Base-by-base conservation (phyloP, 2,113 vertebrate genomes). In the Pygoscelis adeliae region DNA sequence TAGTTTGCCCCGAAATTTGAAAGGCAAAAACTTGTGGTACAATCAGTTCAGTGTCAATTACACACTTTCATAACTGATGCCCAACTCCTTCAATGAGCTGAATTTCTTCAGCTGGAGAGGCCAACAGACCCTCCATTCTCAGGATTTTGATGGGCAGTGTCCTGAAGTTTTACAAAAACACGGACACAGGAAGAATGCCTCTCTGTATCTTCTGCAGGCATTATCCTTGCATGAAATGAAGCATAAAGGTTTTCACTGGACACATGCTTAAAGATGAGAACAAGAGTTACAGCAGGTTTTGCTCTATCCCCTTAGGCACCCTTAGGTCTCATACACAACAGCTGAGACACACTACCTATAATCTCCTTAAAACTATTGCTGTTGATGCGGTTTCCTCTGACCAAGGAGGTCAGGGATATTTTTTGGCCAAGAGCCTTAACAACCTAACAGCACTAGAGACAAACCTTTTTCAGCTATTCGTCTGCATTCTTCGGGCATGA, bases 401-500 rank as follows among this genome's bases (percentile, higher is more conserved):
- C 49, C 89, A 83, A 25, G 46, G 63, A 95, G 91, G 84, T 95
- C 94, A 96, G 63, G 67, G 87, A 62, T 80, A 76, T 56, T 86
- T 94, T 96, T 88, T 90, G 90, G 87, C 94, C 89, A 89, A 72
- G 73, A 95, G 89, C 77, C 46, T 93, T 93, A 93, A 52, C 62
- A 91, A 87, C 92, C 83, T 52, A 62, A 73, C 53, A 95, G 87
- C 34, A 89, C 49, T 91, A 87, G 73, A 96, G 77, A 91, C 83
- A 87, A 97, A 97, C 93, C 91, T 96, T 94, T 96, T 95, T 80
- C 78, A 95, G 94, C 53, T 85, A 95, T 96, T 96, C 0, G 23
- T 95, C 94, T 96, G 89, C 95, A 97, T 97, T 97, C 93, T 87
- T 96, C 1, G 1, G 53, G 53, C 70, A 91, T 96, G 94, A 96